These are phyloP conservation scores for Callorhinus ursinus DNA, from an alignment of 2,113 vertebrate genomes.

Conservation along the genomic window DNA sequence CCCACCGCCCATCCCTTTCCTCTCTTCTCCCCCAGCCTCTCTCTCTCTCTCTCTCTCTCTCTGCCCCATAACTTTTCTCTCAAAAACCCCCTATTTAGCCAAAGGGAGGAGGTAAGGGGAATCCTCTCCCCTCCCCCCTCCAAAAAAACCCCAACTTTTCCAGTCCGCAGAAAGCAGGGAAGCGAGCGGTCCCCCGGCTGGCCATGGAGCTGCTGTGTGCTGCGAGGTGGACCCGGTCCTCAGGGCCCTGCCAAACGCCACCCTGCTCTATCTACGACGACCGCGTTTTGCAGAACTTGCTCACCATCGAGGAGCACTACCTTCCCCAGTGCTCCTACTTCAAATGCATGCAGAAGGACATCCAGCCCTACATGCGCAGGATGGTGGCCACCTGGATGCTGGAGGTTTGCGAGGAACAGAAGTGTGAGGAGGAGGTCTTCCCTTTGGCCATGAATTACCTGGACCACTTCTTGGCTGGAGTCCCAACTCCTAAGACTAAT, in stretches of 20 bases:
- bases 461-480: conserved; percentile 96
- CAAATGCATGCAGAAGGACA: conserved; percentile 95
- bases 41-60: background rate
- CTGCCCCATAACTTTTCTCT: background rate
- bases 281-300: conserved; percentile 93
- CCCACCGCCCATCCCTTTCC: conserved; percentile 64
- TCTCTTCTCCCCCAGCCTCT: conserved; percentile 35
- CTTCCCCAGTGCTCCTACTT: conserved; percentile 94
- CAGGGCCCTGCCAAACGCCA: conserved; percentile 92
- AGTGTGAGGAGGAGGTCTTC: conserved; percentile 98
- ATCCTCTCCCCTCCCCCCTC: background rate
- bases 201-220: conserved; percentile 96
- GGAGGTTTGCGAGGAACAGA: conserved; percentile 98
- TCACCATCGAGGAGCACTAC: conserved; percentile 94
- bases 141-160: conserved; percentile 63
- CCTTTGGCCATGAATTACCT: conserved; percentile 99
- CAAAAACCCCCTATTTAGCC: background rate
- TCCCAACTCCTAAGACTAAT: conserved; percentile 95
- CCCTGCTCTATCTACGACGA: conserved; percentile 92
- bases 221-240: conserved; percentile 91
- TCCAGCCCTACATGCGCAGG: conserved; percentile 95
- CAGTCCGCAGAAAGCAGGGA: conserved; percentile 70
- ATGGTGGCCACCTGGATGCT: conserved; percentile 98
- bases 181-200: conserved; percentile 35
- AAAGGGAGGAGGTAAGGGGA: conserved; percentile 73